Evolutionary conservation across 2,888 invertebrate genomes (phyloP), one percentile per base, ranked within the genome.

Genomic region (Lasius platythorax): DNA sequence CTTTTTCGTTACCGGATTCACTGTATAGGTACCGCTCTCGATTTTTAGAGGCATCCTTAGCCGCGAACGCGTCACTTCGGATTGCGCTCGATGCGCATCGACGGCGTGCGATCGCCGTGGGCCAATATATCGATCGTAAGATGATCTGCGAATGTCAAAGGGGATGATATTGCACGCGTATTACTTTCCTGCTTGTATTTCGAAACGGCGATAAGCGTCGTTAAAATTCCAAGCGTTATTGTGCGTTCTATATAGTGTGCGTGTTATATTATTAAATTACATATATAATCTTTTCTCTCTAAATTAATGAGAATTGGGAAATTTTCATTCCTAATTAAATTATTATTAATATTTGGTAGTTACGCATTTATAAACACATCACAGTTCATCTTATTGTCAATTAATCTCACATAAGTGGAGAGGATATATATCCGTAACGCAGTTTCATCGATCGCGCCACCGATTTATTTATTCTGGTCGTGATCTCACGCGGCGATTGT

Each of bases 11-110:
- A 87, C 92, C 53, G 91, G 90, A 85, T 95, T 95, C 83, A 95
- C 95, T 88, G 93, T 94, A 89, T 95, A 95, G 75, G 93, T 94
- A 85, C 94, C 93, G 86, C 93, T 94, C 84, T 95, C 94, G 86
- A 95, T 92, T 92, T 94, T 94, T 85, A 95, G 89, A 75, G 95
- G 95, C 95, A 95, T 94, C 70, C 82, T 92, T 81, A 68, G 67
- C 53, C 82, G 82, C 86, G 87, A 79, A 84, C 58, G 68, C 85
- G 75, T 83, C 67, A 85, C 82, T 66, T 73, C 46, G 67, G 15
- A 61, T 81, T 78, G 58, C 74, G 23, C 23, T 63, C 63, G 72
- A 85, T 74, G 30, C 50, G 58, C 72, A 75, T 82, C 76, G 58
- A 82, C 66, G 72, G 18, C 40, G 37, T 56, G 63, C 43, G 58